These are phyloP conservation scores for Dorcus hopei DNA, from an alignment of 2,888 invertebrate genomes.

Conservation along the genomic window DNA sequence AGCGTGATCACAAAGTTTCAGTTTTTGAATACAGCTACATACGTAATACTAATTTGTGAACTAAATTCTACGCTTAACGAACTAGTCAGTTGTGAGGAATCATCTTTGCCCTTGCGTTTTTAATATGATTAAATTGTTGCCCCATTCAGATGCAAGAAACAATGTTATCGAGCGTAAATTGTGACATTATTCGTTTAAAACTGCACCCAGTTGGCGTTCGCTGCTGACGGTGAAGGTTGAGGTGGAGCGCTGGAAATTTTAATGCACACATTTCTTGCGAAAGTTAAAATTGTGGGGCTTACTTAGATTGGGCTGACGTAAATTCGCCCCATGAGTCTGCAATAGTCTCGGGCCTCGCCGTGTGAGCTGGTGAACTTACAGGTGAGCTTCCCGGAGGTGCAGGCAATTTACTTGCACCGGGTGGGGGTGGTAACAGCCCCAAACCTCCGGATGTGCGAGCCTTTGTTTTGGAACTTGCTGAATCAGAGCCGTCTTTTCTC, in stretches of 20 bases:
- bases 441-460: constrained; percentile 50
- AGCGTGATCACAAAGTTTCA: neutral
- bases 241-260: constrained; percentile 32
- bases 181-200: constrained; percentile 34
- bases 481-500: constrained; percentile 87
- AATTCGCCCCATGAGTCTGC: constrained; percentile 78
- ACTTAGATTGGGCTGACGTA: constrained; percentile 57
- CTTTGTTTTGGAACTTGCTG: constrained; percentile 60
- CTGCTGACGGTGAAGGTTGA: constrained; percentile 34
- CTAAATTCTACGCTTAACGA: constrained; percentile 5
- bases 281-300: constrained; percentile 1
- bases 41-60: constrained; percentile 1
- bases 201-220: constrained; percentile 48
- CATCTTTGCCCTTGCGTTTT: neutral
- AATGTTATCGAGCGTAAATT: constrained; percentile 1
- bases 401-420: constrained; percentile 74
- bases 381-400: constrained; percentile 80
- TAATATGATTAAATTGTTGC: neutral
- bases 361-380: constrained; percentile 64
- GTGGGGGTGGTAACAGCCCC: constrained; percentile 76
- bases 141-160: neutral
- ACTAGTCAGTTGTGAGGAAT: constrained; percentile 4
- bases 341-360: constrained; percentile 48
- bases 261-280: neutral
- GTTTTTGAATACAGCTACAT: neutral